A percentile compares a stretch with the other conserved stretches of the same genome.
These are phyloP conservation scores for Genyomyrus donnyi DNA, from an alignment of 2,113 vertebrate genomes.

Conservation along the genomic window DNA sequence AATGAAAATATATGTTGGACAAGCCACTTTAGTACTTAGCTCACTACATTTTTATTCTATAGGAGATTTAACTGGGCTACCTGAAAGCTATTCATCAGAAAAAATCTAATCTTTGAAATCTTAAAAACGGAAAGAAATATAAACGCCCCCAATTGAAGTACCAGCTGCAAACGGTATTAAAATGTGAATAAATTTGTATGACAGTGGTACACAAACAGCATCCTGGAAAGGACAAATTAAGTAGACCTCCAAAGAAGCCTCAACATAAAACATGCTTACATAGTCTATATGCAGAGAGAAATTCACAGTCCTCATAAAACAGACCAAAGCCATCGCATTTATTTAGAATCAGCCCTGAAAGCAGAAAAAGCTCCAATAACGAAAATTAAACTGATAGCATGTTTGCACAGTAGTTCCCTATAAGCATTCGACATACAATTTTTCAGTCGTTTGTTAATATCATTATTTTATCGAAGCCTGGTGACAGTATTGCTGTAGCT, in stretches of 20 bases:
- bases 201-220: neutral
- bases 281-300: neutral
- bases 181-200: neutral
- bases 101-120: neutral
- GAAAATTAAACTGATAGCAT: neutral
- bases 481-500: neutral
- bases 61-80: neutral
- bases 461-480: neutral
- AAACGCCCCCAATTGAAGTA: neutral
- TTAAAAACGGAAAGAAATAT: neutral
- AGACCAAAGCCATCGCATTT: neutral
- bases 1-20: neutral
- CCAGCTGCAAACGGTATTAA: neutral
- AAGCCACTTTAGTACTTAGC: neutral
- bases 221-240: neutral
- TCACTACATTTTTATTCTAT: neutral
- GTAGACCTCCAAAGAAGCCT: no score
- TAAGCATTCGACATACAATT: neutral
- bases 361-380: neutral
- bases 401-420: neutral
- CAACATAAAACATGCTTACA: neutral
- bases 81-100: neutral
- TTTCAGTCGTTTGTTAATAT: neutral
- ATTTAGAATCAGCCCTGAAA: neutral
- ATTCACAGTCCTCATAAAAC: neutral